These are phyloP conservation scores for Coendou prehensilis DNA, from an alignment of 2,797 vertebrate genomes.

Conservation along the genomic window DNA sequence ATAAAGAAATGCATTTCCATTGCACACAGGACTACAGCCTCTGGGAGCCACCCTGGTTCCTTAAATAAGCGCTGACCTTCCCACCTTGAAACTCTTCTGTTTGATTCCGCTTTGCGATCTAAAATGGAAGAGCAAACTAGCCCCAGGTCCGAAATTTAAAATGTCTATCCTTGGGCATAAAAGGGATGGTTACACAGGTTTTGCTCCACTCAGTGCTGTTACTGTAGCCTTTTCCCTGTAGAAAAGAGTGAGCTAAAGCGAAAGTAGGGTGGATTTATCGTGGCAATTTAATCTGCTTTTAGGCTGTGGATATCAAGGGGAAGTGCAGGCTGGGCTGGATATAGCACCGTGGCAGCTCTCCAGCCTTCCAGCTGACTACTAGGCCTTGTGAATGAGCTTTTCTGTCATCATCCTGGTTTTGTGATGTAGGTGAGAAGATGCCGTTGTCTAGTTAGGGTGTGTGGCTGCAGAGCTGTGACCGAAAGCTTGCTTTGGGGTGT, in stretches of 20 bases:
- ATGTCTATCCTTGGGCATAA: neutral
- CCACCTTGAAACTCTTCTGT: neutral
- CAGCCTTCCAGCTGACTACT: neutral
- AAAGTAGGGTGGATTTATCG: neutral
- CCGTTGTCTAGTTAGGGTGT: neutral
- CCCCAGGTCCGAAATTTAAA: neutral
- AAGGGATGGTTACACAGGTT: neutral
- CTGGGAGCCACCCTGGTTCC: accelerated
- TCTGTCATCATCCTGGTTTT: neutral
- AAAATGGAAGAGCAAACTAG: neutral
- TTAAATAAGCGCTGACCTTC: neutral
- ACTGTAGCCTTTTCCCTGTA: neutral
- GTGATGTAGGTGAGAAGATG: neutral
- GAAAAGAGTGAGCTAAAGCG: neutral
- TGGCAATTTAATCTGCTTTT: neutral
- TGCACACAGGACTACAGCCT: accelerated
- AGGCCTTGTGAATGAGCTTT: accelerated
- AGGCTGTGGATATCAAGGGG: neutral
- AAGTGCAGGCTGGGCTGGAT: neutral
- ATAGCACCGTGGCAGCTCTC: neutral
- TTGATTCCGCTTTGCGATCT: neutral
- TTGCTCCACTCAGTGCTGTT: neutral
- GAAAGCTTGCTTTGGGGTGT: neutral
- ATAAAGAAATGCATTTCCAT: neutral
- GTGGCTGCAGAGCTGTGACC: neutral